Evolutionary conservation across 2,888 invertebrate genomes (phyloP), one percentile per base, ranked within the genome.

Genomic region (Drosophila tanythrix): DNA sequence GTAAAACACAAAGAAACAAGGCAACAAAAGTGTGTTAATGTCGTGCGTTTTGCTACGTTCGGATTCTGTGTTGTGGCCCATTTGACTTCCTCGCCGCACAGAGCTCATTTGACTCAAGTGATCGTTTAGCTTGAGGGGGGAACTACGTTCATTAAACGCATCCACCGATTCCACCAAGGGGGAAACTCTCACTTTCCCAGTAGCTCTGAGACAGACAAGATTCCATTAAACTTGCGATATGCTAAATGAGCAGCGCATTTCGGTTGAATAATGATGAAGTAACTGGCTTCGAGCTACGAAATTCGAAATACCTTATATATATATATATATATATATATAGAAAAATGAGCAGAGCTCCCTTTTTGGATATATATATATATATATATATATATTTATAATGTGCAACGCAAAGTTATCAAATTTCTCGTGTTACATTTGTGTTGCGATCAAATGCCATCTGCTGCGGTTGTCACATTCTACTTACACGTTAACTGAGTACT

Each of bases 101-200:
- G 53, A 60, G 21, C 15, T 68, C 74, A 74, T 70, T 74, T 83
- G 68, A 50, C 66, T 75, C 66, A 72, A 78, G 70, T 71, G 77
- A 71, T 77, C 77, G 50, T 73, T 78, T 64, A 64, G 46, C 71
- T 50, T 43, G 57, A 38, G 55, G 50, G 33, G 57, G 53, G 66
- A 55, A 57, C 56, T 53, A 33, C 61, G 67, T 58, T 43, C 66
- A 63, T 56, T 52, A 57, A 64, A 68, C 71, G 57, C 58, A 59
- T 68, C 27, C 40, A 33, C 35, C 52, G 57, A 63, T 55, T 63
- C 51, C 48, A 63, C 76, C 73, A 38, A n/a, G 58, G 31, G 69
- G 65, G 60, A 60, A 73, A 85, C 85, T 85, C 85, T 85, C 88
- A 87, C 85, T 85, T 85, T 85, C 73, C 72, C 84, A 78, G 82